A percentile compares a stretch with the other conserved stretches of the same genome.
Conservation (phyloP, 2,113 vertebrate species). For the Mormyrus iriodes region DNA sequence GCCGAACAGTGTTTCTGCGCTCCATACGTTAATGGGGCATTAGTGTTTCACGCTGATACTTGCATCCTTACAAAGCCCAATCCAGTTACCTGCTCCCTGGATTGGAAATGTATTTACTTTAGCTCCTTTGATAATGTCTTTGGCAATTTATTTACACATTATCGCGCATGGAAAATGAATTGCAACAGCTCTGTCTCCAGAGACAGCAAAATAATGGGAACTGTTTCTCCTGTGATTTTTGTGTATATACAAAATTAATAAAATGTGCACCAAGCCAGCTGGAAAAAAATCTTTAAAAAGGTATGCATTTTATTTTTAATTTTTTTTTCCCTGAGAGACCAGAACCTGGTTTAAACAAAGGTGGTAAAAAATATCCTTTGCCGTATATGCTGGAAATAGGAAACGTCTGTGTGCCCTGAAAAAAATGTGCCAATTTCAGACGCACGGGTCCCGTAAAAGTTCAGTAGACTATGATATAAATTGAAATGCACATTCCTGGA, state of each 20-base stretch:
- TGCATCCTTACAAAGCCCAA: not conserved
- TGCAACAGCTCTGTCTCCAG: not conserved
- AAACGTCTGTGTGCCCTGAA: not conserved
- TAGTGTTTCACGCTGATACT: not conserved
- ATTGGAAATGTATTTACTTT: conserved; percentile 26
- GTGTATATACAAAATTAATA: not conserved
- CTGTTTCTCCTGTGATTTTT: not conserved
- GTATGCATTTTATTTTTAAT: not conserved
- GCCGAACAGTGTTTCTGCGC: conserved; percentile 8
- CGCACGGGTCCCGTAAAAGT: conserved; percentile 26
- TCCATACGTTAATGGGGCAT: not conserved
- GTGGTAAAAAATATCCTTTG: not conserved
- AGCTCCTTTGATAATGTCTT: conserved; percentile 19
- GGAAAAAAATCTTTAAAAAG: not conserved
- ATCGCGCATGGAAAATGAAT: conserved; percentile 16
- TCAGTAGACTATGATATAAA: conserved; percentile 37
- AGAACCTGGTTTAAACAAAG: not conserved
- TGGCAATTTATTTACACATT: conserved; percentile 30
- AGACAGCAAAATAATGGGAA: conserved; percentile 18
- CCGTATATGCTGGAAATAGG: not conserved
- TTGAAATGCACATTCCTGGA: conserved; percentile 35
- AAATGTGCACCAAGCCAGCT: not conserved
- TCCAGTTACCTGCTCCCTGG: conserved; percentile 16
- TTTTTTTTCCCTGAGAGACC: not conserved
- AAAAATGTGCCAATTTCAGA: conserved; percentile 30